These are phyloP conservation scores for Eustalomyia histrio DNA, from an alignment of 2,888 invertebrate species.

Conservation along the genomic window DNA sequence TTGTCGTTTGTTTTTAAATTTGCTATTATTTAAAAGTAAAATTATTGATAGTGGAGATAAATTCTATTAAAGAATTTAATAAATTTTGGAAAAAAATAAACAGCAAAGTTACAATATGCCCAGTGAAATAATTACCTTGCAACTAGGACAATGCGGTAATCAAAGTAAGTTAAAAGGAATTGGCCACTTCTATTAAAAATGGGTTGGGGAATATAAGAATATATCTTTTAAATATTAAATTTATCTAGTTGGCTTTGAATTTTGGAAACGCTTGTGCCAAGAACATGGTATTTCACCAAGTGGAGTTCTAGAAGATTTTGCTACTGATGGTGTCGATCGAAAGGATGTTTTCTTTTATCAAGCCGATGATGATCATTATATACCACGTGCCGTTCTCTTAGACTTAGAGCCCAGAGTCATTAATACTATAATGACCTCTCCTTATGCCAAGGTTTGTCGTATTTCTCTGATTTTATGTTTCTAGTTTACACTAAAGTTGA, in stretches of 20 bases:
- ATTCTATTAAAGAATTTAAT: not conserved
- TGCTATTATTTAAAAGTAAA: slow-evolving; percentile 2
- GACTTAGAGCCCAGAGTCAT: slow-evolving; percentile 99
- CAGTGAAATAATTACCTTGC: slow-evolving; percentile 99
- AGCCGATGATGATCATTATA: slow-evolving; percentile 99
- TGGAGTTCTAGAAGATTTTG: slow-evolving; percentile 94
- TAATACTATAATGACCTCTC: slow-evolving; percentile 96
- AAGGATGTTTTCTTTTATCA: slow-evolving; percentile 99
- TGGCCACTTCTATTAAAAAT: not conserved
- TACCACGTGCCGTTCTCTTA: slow-evolving; percentile 96
- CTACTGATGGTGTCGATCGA: slow-evolving; percentile 95
- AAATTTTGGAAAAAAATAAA: slow-evolving; percentile 5
- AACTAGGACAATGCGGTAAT: slow-evolving; percentile 99
- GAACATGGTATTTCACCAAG: slow-evolving; percentile 99
- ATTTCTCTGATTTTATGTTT: slow-evolving; percentile 2
- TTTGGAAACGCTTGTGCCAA: slow-evolving; percentile 98
- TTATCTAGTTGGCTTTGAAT: slow-evolving; percentile 94
- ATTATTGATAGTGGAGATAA: slow-evolving; percentile 3
- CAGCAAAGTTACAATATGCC: slow-evolving; percentile 83
- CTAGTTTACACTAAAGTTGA: slow-evolving; percentile 9
- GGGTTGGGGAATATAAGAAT: not conserved
- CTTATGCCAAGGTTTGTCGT: slow-evolving; percentile 89
- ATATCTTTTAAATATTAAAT: no score
- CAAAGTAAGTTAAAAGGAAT: slow-evolving; percentile 87
- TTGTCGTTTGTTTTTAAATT: slow-evolving; percentile 53